These are phyloP conservation scores for Diadegma fenestrale DNA, from an alignment of 2,888 invertebrate species.

Conservation along the genomic window DNA sequence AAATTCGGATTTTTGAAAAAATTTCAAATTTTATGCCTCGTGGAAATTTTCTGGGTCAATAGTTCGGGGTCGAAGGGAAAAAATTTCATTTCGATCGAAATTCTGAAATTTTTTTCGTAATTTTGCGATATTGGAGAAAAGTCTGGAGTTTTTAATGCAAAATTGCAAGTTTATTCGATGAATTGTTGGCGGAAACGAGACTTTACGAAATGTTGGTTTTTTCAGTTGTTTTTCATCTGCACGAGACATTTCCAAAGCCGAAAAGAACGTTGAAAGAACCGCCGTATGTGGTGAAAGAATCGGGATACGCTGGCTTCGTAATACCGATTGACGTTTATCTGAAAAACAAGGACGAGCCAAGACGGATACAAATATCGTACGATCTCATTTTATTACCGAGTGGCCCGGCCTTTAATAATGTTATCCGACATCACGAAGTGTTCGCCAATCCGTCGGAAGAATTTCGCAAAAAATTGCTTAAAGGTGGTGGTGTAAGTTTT, in stretches of 20 bases:
- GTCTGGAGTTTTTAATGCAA: background rate
- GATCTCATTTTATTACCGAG: conserved; percentile 93
- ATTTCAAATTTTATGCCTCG: background rate
- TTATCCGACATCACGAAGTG: conserved; percentile 92
- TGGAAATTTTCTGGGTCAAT: background rate
- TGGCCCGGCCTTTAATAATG: conserved; percentile 90
- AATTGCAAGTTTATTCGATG: background rate
- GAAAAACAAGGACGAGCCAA: conserved; percentile 95
- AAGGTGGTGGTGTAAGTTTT: conserved; percentile 92
- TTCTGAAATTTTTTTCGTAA: background rate
- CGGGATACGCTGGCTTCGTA: conserved; percentile 98
- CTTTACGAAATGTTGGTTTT: conserved; percentile 50
- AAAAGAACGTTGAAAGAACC: conserved; percentile 96
- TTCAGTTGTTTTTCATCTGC: conserved; percentile 93
- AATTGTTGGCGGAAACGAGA: background rate
- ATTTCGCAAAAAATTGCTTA: conserved; percentile 93
- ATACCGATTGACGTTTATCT: conserved; percentile 96
- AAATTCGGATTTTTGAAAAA: background rate
- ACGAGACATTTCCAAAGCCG: conserved; percentile 96
- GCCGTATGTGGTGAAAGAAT: conserved; percentile 95
- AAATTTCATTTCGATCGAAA: background rate
- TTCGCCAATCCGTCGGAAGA: conserved; percentile 96
- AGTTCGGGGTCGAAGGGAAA: no score
- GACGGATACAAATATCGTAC: conserved; percentile 93
- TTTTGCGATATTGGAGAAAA: background rate